Conservation (phyloP, 2,797 vertebrate genomes). For the Gastrophryne carolinensis region DNA sequence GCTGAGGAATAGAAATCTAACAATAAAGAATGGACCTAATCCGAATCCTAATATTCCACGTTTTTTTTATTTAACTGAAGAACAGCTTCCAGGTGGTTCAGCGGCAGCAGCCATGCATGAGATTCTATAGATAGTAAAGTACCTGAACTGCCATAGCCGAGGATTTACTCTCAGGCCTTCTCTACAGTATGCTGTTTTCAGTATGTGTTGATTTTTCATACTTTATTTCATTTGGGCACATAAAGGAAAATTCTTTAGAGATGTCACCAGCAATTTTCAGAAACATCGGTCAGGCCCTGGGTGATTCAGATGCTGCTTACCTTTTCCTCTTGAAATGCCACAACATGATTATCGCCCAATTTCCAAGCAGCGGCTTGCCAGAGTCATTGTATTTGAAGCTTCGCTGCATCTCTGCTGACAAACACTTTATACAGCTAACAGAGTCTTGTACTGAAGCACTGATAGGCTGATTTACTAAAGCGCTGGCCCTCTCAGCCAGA, state of each 20-base stretch:
- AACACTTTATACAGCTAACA: neutral
- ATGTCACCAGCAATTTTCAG: constrained; percentile 22
- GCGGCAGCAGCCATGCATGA: too few relatives aligned
- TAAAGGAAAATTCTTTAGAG: constrained; percentile 22
- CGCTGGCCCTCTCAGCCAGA: too few relatives aligned
- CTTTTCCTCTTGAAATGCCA: constrained; percentile 19
- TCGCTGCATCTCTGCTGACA: neutral
- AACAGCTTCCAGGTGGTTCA: too few relatives aligned
- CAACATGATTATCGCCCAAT: neutral
- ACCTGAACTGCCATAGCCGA: too few relatives aligned
- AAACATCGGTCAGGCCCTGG: constrained; percentile 17
- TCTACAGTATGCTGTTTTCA: neutral
- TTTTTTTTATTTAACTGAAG: too few relatives aligned
- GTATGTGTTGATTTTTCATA: constrained; percentile 18
- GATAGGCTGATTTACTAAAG: too few relatives aligned
- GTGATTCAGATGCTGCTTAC: neutral
- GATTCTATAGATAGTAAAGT: too few relatives aligned
- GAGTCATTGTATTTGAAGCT: neutral
- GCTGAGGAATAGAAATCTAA: too few relatives aligned
- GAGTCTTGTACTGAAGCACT: neutral
- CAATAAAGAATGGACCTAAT: too few relatives aligned
- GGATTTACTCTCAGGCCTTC: neutral
- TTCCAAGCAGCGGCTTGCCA: neutral
- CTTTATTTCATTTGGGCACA: neutral
- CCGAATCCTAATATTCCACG: too few relatives aligned